These are phyloP conservation scores for Enteromius thamalakanensis DNA, from an alignment of 2,797 vertebrate genomes.

Conservation along the genomic window DNA sequence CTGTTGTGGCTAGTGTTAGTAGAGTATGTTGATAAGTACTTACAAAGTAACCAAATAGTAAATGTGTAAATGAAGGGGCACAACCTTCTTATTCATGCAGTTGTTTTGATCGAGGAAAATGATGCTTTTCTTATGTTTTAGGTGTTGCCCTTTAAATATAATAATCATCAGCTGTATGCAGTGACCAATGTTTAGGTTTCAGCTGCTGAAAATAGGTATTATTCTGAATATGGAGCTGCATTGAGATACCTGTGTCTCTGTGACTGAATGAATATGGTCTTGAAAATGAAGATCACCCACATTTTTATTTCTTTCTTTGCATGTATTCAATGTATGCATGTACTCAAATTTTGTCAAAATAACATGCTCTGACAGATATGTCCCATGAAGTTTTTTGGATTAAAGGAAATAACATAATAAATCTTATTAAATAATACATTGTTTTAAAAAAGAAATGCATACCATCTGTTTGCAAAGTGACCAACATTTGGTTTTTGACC, in stretches of 20 bases:
- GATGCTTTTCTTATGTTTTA: not conserved
- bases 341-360: not conserved
- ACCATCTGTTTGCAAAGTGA: not conserved
- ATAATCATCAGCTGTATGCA: not conserved
- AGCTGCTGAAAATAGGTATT: not conserved
- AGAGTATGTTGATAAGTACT: not conserved
- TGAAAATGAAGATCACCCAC: not conserved
- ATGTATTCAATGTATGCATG: not conserved
- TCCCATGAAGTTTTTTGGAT: not conserved
- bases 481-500: not conserved
- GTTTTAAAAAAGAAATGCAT: not conserved
- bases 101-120: not conserved
- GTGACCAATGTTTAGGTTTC: not conserved
- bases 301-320: not conserved
- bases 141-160: not conserved
- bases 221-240: not conserved
- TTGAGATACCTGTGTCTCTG: not conserved
- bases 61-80: not conserved
- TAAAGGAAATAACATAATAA: not conserved
- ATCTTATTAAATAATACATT: not conserved
- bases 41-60: not conserved
- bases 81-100: not conserved
- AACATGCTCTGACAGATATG: not conserved
- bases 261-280: not conserved
- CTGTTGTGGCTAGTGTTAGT: not conserved